Evolutionary conservation across 1,140 invertebrate genomes (phyloP).

Genomic region (Drosophila guanche): DNA sequence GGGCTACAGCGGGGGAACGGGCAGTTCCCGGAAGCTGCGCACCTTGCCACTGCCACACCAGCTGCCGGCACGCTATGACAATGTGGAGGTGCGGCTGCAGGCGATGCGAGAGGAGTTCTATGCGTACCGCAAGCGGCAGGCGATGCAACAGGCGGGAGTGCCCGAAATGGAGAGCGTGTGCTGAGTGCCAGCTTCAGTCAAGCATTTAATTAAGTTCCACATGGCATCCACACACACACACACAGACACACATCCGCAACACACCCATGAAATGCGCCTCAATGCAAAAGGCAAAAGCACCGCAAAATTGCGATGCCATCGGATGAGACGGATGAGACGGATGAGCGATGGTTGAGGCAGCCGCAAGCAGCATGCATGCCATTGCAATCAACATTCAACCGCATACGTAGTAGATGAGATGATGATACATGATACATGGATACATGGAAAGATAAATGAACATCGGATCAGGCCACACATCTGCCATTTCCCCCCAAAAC

Average conservation of each 20-base stretch:
- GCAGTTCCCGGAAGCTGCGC: constrained; percentile 47
- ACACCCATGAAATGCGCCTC: too few relatives aligned
- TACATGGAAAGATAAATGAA: too few relatives aligned
- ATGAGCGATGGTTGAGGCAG: too few relatives aligned
- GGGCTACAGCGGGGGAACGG: background rate
- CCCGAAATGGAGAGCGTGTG: constrained; percentile 91
- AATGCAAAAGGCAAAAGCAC: too few relatives aligned
- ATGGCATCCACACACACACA: constrained; percentile 3
- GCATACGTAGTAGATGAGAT: too few relatives aligned
- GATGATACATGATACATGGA: too few relatives aligned
- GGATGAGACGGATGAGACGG: too few relatives aligned
- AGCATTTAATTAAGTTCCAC: constrained; percentile 22
- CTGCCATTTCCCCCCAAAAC: background rate
- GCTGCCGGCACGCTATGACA: constrained; percentile 87
- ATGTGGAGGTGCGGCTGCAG: constrained; percentile 94
- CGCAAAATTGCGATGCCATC: too few relatives aligned
- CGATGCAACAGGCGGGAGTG: constrained; percentile 86
- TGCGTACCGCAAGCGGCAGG: constrained; percentile 94
- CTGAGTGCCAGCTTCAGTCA: constrained; percentile 81
- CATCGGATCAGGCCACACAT: too few relatives aligned
- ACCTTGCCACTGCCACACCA: constrained; percentile 62
- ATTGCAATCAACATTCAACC: too few relatives aligned
- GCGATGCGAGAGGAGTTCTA: constrained; percentile 98
- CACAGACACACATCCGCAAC: background rate
- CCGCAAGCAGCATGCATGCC: too few relatives aligned